These are phyloP conservation scores for Netta rufina DNA, from an alignment of 2,797 vertebrate species.

Conservation along the genomic window DNA sequence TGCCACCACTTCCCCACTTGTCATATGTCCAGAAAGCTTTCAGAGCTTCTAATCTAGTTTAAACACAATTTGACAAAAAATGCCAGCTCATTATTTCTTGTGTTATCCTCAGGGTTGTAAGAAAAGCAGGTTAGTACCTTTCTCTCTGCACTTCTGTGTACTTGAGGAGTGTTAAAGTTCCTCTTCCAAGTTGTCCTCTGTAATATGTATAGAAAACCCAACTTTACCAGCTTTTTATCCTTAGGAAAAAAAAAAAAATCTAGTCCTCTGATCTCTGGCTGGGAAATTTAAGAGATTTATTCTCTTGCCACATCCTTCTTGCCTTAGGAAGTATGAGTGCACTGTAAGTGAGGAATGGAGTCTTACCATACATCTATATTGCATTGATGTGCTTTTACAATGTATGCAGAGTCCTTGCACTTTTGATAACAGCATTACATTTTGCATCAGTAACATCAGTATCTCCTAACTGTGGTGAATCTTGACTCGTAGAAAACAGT, in stretches of 20 bases:
- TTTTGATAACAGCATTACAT: background rate
- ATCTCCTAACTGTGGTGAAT: background rate
- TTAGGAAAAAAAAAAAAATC: background rate
- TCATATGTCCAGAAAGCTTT: background rate
- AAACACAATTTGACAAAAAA: background rate
- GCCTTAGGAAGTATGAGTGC: background rate
- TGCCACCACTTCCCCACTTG: background rate
- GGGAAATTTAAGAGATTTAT: background rate
- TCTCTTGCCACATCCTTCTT: background rate
- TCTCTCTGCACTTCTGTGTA: background rate
- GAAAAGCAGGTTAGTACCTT: background rate
- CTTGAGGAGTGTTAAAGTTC: background rate
- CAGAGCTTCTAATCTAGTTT: background rate
- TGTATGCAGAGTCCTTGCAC: background rate
- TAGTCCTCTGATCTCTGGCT: background rate
- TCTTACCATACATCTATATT: background rate
- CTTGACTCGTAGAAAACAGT: background rate
- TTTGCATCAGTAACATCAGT: background rate
- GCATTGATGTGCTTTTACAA: background rate
- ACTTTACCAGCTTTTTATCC: background rate
- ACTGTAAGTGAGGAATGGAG: background rate
- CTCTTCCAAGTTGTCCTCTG: background rate
- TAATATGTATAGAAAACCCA: fast-evolving
- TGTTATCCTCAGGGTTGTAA: background rate
- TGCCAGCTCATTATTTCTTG: background rate